These are phyloP conservation scores for Lithophane leautieri DNA, from an alignment of 2,888 invertebrate genomes.

Conservation along the genomic window DNA sequence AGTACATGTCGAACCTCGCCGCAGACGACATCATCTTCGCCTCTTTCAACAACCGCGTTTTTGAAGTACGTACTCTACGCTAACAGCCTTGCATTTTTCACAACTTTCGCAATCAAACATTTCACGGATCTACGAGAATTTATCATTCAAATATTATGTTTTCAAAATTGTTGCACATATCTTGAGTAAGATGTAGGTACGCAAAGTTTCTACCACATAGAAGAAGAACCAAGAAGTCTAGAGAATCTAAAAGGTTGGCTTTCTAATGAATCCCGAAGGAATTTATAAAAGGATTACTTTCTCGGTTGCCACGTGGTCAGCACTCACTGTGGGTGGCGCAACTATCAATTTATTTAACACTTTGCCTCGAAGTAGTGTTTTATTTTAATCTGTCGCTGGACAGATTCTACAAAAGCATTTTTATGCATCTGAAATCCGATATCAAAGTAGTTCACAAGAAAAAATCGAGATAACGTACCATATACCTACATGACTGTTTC, in stretches of 20 bases:
- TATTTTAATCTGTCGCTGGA: background rate
- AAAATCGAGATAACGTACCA: no score
- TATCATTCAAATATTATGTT: background rate
- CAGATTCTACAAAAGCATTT: background rate
- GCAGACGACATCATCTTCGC: conserved; percentile 96
- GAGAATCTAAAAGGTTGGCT: background rate
- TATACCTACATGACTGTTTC: conserved; percentile 4
- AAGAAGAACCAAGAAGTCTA: background rate
- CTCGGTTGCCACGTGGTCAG: conserved; percentile 3
- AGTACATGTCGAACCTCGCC: conserved; percentile 93
- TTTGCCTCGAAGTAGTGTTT: conserved; percentile 11
- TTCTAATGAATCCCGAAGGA: background rate
- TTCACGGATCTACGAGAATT: background rate
- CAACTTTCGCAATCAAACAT: background rate
- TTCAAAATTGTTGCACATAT: background rate
- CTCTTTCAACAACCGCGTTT: conserved; percentile 96
- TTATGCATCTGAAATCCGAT: background rate
- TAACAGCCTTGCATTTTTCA: conserved; percentile 12
- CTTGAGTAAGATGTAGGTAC: background rate
- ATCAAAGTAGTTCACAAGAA: background rate
- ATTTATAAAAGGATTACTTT: conserved; percentile 16
- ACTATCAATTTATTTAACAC: conserved; percentile 12
- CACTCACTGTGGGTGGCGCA: background rate
- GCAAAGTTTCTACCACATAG: background rate
- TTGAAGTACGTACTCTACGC: conserved; percentile 91